Percentiles rank a stretch among this genome's conserved stretches.
These are phyloP conservation scores for Solen grandis DNA, from an alignment of 1,140 invertebrate species.

Conservation along the genomic window DNA sequence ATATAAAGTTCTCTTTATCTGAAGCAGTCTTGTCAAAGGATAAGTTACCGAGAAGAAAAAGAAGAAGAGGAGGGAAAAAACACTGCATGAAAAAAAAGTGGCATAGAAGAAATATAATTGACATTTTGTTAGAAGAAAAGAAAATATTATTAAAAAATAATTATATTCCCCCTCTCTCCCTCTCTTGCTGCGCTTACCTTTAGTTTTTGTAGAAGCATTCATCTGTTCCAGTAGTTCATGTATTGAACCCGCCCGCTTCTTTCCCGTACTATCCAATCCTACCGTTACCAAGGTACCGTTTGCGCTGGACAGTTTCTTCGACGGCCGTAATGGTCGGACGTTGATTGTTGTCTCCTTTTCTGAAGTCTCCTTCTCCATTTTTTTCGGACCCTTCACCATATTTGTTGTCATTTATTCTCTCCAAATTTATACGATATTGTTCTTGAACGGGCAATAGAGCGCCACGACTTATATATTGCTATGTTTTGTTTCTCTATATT, in stretches of 20 bases:
- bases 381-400: no score
- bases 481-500: no score
- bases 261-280: background rate
- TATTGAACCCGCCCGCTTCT: slow-evolving; percentile 15
- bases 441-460: no score
- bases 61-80: no score
- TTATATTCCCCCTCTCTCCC: background rate
- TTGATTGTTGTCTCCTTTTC: background rate
- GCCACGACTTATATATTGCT: no score
- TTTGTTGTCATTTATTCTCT: no score
- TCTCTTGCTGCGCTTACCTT: background rate
- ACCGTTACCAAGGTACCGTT: background rate
- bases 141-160: background rate
- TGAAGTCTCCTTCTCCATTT: no score
- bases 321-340: background rate
- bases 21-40: no score
- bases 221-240: slow-evolving; percentile 25
- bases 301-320: background rate
- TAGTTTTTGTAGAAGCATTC: background rate
- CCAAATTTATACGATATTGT: no score
- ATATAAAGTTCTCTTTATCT: no score
- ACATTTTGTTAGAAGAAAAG: background rate
- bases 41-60: no score
- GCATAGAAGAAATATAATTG: background rate
- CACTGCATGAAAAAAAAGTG: no score